Evolutionary conservation across 1,140 invertebrate species (phyloP), one percentile per base, ranked within the genome.

Genomic region (Arctopsyche grandis): DNA sequence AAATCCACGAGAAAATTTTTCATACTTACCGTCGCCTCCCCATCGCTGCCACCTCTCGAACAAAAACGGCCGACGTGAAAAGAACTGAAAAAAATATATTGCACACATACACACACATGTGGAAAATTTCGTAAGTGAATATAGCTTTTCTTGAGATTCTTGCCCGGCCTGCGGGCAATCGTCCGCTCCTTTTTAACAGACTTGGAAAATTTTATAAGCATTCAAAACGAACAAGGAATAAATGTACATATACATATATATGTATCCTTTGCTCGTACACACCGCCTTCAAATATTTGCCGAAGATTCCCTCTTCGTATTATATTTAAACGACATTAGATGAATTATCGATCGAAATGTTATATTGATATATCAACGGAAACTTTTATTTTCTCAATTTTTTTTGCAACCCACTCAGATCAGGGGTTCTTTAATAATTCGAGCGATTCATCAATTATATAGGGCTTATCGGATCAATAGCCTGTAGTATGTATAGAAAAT

Each of bases 1-100:
- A 69, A 69, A 69, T 69, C 66, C 24, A 14, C 66, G 24, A 24
- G 66, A 69, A 69, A 69, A 38, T 69, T 29, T 43, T 38, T 69
- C 66, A 29, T 29, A 69, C 24, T 69, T 38, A 38, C 22, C 66
- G 66, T n/a, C 56, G 14, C 9, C 56, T 19, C 14, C 56, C 56
- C 56, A 7, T 19, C 48, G 48, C 16, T 52, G 3, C 48, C 48
- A 14, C 14, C 14, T 9, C 19, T 60, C 56, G 56, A 60, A 60
- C 56, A 60, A 60, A 38, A 60, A 60, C 56, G 16, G 56, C 16
- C 56, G 56, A 38, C 56, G 56, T 60, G 56, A 60, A 60, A 60
- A 60, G 56, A 16, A 21, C 56, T n/a, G 56, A 60, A 60, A 60
- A 56, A 7, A 60, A 19, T 60, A 21, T 60, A 19, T 60, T 1